Evolutionary conservation across 2,113 vertebrate species (phyloP).

Genomic region (Alouatta palliata): DNA sequence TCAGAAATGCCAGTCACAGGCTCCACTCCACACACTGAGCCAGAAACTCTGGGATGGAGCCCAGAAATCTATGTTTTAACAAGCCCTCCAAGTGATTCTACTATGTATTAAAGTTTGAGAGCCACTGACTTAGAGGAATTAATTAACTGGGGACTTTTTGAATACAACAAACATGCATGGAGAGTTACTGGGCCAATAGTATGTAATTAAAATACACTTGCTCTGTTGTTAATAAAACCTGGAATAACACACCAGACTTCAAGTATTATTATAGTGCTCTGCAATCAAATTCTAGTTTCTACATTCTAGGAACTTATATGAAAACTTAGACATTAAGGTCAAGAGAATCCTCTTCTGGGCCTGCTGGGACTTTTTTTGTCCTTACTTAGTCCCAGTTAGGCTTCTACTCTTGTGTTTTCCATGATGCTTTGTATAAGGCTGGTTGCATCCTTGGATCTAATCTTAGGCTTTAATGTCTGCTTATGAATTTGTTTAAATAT

Average conservation of each 20-base stretch:
- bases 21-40: background rate
- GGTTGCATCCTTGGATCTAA: background rate
- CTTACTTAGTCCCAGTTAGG: background rate
- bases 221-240: background rate
- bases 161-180: background rate
- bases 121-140: background rate
- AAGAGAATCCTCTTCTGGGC: background rate
- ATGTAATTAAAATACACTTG: constrained; percentile 18
- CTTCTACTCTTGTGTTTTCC: background rate
- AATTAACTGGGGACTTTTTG: background rate
- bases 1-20: background rate
- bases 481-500: background rate
- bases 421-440: background rate
- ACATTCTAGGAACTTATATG: background rate
- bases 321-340: background rate
- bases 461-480: background rate
- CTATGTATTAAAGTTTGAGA: background rate
- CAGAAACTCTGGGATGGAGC: background rate
- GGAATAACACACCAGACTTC: background rate
- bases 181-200: background rate
- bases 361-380: background rate
- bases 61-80: background rate
- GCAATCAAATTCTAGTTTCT: background rate
- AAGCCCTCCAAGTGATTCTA: background rate
- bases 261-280: background rate